These are phyloP conservation scores for Illadopsis cleaveri DNA, from an alignment of 2,113 vertebrate species.

Conservation along the genomic window DNA sequence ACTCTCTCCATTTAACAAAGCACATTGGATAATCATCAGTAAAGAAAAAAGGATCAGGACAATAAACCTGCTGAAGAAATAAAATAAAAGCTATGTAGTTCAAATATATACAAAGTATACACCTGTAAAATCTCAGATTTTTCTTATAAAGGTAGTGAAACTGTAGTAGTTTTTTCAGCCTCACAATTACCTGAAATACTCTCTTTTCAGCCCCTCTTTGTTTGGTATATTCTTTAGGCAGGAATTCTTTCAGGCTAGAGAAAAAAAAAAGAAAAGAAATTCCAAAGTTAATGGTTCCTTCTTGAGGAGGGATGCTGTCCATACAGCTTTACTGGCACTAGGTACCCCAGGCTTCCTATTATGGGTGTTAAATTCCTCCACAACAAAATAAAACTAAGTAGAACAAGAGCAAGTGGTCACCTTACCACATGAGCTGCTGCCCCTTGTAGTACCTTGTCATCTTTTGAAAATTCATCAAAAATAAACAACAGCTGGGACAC, in stretches of 20 bases:
- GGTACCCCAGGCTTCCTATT: background rate
- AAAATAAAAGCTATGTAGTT: background rate
- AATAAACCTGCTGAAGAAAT: slow-evolving; percentile 27
- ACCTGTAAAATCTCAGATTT: background rate
- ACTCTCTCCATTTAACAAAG: background rate
- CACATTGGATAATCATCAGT: slow-evolving; percentile 8
- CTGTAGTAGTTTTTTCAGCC: background rate
- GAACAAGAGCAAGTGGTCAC: background rate
- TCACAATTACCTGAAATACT: slow-evolving; percentile 81
- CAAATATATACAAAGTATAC: background rate
- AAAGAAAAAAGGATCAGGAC: slow-evolving; percentile 34
- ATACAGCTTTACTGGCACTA: background rate
- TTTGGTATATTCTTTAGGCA: slow-evolving; percentile 86
- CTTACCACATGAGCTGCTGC: background rate
- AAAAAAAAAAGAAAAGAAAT: background rate
- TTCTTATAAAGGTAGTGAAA: background rate
- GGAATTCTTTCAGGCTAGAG: slow-evolving; percentile 81
- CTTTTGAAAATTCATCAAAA: background rate
- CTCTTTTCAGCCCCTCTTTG: slow-evolving; percentile 84
- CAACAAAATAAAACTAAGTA: background rate
- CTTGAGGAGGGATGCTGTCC: background rate
- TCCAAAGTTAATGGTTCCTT: background rate
- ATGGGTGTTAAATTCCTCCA: background rate
- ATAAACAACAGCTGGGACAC: background rate
- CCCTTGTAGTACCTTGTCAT: background rate